phyloP scores from a whole-genome alignment of 2,888 invertebrate species.

The Dascillus cervinus region DNA sequence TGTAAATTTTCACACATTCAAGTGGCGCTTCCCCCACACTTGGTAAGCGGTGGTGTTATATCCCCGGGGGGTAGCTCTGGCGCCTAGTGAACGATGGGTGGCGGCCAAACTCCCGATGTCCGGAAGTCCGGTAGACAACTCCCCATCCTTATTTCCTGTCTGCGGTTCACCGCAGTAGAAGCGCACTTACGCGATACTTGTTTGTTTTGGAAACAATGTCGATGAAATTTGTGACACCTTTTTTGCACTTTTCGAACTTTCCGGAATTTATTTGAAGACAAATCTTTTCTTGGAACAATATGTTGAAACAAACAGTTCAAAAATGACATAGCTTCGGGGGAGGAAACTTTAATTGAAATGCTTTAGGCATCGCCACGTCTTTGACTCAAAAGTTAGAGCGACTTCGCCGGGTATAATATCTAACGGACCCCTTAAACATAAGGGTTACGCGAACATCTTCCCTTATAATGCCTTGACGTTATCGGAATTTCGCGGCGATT shows the following conservation, averaged over 20 bases:
- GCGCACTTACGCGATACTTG: conserved; percentile 22
- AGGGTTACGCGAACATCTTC: conserved; percentile 9
- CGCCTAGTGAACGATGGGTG: conserved; percentile 34
- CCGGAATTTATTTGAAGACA: too few species aligned
- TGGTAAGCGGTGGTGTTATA: background rate
- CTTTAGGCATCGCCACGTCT: conserved; percentile 30
- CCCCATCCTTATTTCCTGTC: conserved; percentile 30
- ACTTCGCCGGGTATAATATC: conserved; percentile 14
- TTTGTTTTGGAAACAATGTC: conserved; percentile 28
- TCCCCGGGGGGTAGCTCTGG: conserved; percentile 26
- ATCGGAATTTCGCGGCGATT: too few species aligned
- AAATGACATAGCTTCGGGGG: conserved; percentile 26
- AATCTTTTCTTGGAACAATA: conserved; percentile 15
- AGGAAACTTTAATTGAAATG: conserved; percentile 36
- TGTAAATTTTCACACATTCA: too few species aligned
- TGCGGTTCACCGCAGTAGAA: conserved; percentile 29
- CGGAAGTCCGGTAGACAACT: conserved; percentile 35
- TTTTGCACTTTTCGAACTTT: too few species aligned
- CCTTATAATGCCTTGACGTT: background rate
- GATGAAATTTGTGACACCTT: conserved; percentile 22
- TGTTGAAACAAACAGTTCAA: conserved; percentile 23
- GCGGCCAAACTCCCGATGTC: conserved; percentile 25
- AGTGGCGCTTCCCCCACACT: too few species aligned
- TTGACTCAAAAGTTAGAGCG: conserved; percentile 26
- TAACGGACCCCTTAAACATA: conserved; percentile 10